phyloP scores from a whole-genome alignment of 2,113 vertebrate species.

The Phocoena phocoena region DNA sequence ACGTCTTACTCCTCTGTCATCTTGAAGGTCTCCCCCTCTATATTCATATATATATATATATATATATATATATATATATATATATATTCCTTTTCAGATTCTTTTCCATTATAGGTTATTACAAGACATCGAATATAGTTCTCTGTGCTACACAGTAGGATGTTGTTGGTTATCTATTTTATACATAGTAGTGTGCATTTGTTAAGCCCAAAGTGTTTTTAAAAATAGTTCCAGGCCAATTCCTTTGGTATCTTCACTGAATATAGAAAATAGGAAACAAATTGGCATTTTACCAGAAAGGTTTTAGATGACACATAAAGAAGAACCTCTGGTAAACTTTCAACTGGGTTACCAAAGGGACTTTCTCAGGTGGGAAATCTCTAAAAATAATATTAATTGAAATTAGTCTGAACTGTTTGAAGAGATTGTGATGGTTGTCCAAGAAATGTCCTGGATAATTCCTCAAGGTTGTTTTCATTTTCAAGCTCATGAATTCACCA shows the following conservation, averaged over 20 bases:
- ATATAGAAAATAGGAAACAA: not conserved
- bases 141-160: not conserved
- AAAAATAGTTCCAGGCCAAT: not conserved
- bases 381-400: not conserved
- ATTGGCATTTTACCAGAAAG: slow-evolving; percentile 23
- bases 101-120: too few relatives aligned
- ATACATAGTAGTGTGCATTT: not conserved
- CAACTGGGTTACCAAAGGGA: not conserved
- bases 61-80: too few relatives aligned
- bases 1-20: too few relatives aligned
- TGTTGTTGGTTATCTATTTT: too few relatives aligned
- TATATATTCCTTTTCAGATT: too few relatives aligned
- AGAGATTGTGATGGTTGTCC: not conserved
- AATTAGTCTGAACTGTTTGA: not conserved
- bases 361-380: not conserved
- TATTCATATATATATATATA: too few relatives aligned
- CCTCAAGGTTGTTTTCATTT: slow-evolving; percentile 7
- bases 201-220: not conserved
- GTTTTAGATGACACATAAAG: slow-evolving; percentile 11
- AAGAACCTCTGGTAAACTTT: not conserved
- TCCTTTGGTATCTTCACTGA: not conserved
- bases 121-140: too few relatives aligned
- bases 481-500: slow-evolving; percentile 4
- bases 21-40: too few relatives aligned
- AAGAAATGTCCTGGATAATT: slow-evolving; percentile 25